Evolutionary conservation across 2,113 vertebrate genomes (phyloP).

Genomic region (Agapornis roseicollis): DNA sequence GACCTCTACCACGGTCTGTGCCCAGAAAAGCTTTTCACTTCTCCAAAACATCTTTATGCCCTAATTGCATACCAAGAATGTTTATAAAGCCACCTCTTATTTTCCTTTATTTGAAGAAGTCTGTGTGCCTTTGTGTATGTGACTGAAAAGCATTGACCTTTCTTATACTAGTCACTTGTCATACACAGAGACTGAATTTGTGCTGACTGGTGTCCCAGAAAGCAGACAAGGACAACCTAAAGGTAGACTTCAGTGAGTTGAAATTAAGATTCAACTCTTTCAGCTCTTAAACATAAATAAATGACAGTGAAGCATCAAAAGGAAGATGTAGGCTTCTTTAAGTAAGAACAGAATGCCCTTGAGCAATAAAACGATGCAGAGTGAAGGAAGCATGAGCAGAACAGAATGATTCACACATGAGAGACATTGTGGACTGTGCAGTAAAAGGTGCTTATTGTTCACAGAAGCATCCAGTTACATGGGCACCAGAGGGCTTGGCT

Average conservation of each 20-base stretch:
- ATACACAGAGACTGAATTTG: not conserved
- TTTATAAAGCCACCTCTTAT: not conserved
- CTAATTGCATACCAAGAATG: not conserved
- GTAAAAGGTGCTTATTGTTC: conserved; percentile 9
- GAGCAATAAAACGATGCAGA: not conserved
- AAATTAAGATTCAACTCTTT: not conserved
- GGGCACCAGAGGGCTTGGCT: not conserved
- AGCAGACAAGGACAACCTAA: not conserved
- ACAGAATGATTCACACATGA: not conserved
- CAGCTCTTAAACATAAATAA: not conserved
- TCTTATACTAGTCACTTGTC: not conserved
- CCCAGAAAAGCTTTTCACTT: not conserved
- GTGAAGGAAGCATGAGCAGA: conserved; percentile 30
- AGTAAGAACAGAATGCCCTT: not conserved
- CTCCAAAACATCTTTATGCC: not conserved
- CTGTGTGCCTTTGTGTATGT: not conserved
- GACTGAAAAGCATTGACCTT: not conserved
- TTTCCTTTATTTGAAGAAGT: not conserved
- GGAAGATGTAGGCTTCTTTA: not conserved
- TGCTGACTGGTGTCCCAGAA: not conserved
- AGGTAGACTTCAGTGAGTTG: not conserved
- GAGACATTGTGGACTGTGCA: not conserved
- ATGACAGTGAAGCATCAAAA: not conserved
- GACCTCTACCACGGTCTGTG: not conserved
- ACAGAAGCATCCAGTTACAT: not conserved